phyloP scores from a whole-genome alignment of 2,113 vertebrate species.

The Agelaius tricolor region DNA sequence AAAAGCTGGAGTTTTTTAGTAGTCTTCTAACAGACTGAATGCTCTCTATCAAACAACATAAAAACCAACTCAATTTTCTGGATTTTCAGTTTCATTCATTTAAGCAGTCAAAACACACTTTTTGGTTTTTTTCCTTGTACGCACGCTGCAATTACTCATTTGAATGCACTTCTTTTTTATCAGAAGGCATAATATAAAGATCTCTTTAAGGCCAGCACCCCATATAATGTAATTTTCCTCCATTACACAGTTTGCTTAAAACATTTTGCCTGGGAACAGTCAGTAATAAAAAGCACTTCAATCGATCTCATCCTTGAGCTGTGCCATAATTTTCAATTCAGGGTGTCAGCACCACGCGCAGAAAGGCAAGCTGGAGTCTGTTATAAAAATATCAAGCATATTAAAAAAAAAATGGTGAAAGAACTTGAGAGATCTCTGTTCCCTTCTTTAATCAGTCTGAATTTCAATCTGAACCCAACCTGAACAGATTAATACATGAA shows the following conservation, averaged over 20 bases:
- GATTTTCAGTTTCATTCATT: not conserved
- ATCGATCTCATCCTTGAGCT: constrained; percentile 43
- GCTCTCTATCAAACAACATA: not conserved
- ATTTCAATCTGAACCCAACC: not conserved
- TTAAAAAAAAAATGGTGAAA: not conserved
- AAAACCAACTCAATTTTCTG: not conserved
- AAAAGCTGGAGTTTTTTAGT: not conserved
- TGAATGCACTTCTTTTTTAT: constrained; percentile 56
- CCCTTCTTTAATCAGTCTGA: not conserved
- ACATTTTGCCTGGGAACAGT: constrained; percentile 50
- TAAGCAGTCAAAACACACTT: not conserved
- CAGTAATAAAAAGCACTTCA: constrained; percentile 65
- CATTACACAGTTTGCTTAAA: constrained; percentile 62
- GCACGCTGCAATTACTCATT: constrained; percentile 10
- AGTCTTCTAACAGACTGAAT: not conserved
- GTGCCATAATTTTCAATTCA: constrained; percentile 48
- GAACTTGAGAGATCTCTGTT: not conserved
- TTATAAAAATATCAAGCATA: constrained; percentile 47
- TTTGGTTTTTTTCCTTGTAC: not conserved
- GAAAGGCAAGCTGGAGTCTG: constrained; percentile 1
- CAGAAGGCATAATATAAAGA: constrained; percentile 54
- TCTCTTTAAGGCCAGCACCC: constrained; percentile 44
- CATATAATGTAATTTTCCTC: constrained; percentile 62
- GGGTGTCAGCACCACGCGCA: not conserved
- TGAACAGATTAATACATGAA: not conserved